Evolutionary conservation across 2,888 invertebrate genomes (phyloP), one percentile per base, ranked within the genome.

Genomic region (Rhamphomyia laevipes): DNA sequence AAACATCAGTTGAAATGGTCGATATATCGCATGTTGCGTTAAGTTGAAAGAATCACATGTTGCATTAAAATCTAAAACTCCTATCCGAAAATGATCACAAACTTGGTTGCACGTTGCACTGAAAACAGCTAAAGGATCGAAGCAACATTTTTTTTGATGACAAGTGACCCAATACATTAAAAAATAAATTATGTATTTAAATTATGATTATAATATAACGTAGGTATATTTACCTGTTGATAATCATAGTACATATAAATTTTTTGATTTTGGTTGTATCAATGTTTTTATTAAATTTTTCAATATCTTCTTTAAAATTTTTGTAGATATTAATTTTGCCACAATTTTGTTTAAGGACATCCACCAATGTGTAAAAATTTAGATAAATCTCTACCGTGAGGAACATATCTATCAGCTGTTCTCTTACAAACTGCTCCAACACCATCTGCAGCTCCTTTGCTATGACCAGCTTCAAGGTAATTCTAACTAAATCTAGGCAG

Each of bases 381-480:
- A 38, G 58, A 57, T 30, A 64, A 56, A 53, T 64, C 63, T 44
- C 53, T 56, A 57, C 60, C 60, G 44, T 47, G 45, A 51, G 62
- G 61, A 33, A 65, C 56, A 4, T 62, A 50, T 52, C 55, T 43
- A 50, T 65, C 61, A 42, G 64, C 63, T 13, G 60, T 63, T 58
- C 63, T 46, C 49, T 67, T 65, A 50, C 62, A 62, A 7, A 56
- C 56, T 18, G 58, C 64, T n/a, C 63, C 62, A 43, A 64, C 52
- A 47, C 63, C 63, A 59, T 63, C 62, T 6, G 63, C 60, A 42
- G 63, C 61, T 18, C 62, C 63, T 48, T 64, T 63, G 2, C 64
- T 62, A 50, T 62, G 61, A 7, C 64, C 62, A 45, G 58, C 53
- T 51, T 61, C 59, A 49, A 56, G 13, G 52, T 54, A 63, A 49